A percentile compares a stretch with the other conserved stretches of the same genome.
Conservation (phyloP, 1,140 invertebrate genomes). For the Caenorhabditis inopinata region DNA sequence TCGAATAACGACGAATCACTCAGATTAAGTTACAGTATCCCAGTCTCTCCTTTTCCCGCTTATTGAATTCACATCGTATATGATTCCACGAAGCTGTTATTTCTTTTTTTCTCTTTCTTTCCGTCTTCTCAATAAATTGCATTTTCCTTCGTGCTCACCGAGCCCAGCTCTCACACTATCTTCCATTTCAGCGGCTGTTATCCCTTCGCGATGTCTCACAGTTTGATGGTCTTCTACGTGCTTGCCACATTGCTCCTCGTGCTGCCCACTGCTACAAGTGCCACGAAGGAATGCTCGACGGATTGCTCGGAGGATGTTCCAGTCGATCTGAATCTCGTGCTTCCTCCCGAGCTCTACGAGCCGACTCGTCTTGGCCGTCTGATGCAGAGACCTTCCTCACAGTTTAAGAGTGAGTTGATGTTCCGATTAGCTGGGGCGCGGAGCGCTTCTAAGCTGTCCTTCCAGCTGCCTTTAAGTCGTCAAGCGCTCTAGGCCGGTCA, state of each 20-base stretch:
- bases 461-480: too few species aligned
- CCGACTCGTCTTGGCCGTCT: slow-evolving; percentile 12
- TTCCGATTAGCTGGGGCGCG: too few species aligned
- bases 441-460: too few species aligned
- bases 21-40: too few species aligned
- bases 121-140: background rate
- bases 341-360: slow-evolving; percentile 16
- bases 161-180: background rate
- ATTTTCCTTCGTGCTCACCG: background rate
- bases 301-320: background rate
- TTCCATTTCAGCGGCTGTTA: background rate
- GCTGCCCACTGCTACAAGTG: background rate
- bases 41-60: too few species aligned
- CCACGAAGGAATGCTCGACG: background rate
- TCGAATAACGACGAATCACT: too few species aligned
- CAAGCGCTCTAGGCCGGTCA: too few species aligned
- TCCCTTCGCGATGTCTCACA: background rate
- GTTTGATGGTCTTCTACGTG: background rate
- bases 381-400: background rate
- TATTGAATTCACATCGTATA: too few species aligned
- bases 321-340: slow-evolving; percentile 9
- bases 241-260: background rate
- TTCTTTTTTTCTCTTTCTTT: background rate
- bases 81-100: too few species aligned
- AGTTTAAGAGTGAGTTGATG: slow-evolving; percentile 12